Evolutionary conservation across 2,113 vertebrate genomes (phyloP).

Genomic region (Sakesphorus luctuosus): DNA sequence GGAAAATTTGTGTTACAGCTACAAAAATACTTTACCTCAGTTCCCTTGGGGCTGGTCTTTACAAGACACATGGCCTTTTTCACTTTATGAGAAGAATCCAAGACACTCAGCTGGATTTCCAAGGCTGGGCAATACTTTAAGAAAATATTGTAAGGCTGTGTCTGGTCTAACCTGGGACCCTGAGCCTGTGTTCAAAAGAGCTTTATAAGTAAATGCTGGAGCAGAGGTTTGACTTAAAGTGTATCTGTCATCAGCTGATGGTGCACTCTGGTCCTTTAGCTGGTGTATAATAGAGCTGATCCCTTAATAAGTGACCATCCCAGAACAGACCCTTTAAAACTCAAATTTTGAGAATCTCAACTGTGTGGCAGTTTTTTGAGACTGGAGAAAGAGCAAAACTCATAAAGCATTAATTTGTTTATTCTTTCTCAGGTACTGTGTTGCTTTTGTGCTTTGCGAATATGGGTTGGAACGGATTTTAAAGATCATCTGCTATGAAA

Average conservation of each 20-base stretch:
- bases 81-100: conserved; percentile 60
- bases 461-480: not conserved
- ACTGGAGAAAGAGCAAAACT: not conserved
- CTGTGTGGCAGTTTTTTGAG: not conserved
- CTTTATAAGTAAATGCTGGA: not conserved
- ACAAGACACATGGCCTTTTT: conserved; percentile 62
- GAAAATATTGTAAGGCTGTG: conserved; percentile 29
- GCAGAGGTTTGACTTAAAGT: not conserved
- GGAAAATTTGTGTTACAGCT: conserved; percentile 68
- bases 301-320: not conserved
- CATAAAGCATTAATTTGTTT: not conserved
- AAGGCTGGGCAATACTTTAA: conserved; percentile 47
- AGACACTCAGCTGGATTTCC: conserved; percentile 51
- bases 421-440: not conserved
- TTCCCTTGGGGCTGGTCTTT: conserved; percentile 65
- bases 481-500: not conserved
- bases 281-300: not conserved
- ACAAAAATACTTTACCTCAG: conserved; percentile 73
- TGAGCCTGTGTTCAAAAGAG: not conserved
- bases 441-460: not conserved
- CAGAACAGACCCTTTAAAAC: not conserved
- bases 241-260: not conserved
- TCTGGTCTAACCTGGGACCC: not conserved
- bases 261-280: not conserved
- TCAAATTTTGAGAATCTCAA: not conserved